Base-by-base conservation (phyloP, 2,113 vertebrate genomes). In the Microcebus ravelobensis region DNA sequence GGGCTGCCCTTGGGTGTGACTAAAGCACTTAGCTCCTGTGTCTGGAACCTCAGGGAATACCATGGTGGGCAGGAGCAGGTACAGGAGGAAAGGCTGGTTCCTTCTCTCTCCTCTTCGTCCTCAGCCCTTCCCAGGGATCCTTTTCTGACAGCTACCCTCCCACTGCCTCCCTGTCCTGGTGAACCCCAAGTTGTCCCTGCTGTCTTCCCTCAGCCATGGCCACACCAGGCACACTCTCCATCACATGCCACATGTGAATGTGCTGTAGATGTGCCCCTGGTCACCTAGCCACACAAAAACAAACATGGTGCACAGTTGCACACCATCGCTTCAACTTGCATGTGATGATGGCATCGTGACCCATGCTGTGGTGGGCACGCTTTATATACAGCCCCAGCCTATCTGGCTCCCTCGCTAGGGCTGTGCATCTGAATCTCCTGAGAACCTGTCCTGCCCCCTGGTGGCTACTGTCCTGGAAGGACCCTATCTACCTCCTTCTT, bases 371-470 rank as follows among this genome's bases (percentile, higher is more conserved):
- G 79, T 2, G 21, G 2, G 68, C 70, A 23, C 34, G 6, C 65
- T 55, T 42, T 34, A 48, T 65, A 68, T 67, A 65, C 23, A 84
- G 81, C 57, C 94, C 81, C 34, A 25, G 10, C 5, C 65, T 7
- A 4, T 27, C 71, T 39, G n/a, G 36, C 42, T 92, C 17, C 71
- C 42, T 63, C 80, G 79, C 67, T 39, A 82, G 90, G 86, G 39
- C 89, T 23, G n/a, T 70, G 68, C 84, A 71, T 96, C 65, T 52
- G 48, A 74, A 55, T 96, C 89, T 97, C 93, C 87, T n/a, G 39
- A 97, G 97, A 95, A 90, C 93, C 87, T 93, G 80, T 87, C 87
- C 97, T 98, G 98, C 97, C 98, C 98, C 96, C 97, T 98, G 93
- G 97, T 96, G 98, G 98, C 59, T 96, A 96, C n/a, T 73, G 79